Base-by-base conservation (phyloP, 92 coral and sea anemone genomes). In the Epizoanthus ramosus region DNA sequence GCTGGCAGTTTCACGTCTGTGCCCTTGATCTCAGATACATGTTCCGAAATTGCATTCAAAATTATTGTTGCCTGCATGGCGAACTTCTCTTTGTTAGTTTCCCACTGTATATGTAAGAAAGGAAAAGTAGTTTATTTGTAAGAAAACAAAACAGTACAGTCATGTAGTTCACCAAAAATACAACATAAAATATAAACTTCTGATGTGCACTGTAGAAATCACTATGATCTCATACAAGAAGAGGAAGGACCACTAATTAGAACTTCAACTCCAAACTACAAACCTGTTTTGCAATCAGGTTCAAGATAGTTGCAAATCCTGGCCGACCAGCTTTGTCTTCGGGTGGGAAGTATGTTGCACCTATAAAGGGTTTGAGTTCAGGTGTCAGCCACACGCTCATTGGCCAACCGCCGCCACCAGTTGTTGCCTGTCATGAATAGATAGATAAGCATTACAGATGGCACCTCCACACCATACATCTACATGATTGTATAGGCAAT, bases 391-490 rank as follows among this genome's bases (percentile, higher is more conserved):
- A 96, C 71, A 96, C 95, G 80, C 94, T 96, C 99, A 96, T 94
- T 4, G 99, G 99, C 99, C 99, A 96, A 31, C 99, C 99, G n/a
- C 99, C 99, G 9, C 93, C 97, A 37, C 99, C 99, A 24, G 93
- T 93, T 85, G 95, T 96, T 21, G 99, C 99, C 99, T 96, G 54
- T 50, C 54, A 50, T 50, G 14, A 50, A 13, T 12, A 37, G 6
- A 5, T 5, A 37, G 43, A 50, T 50, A 2, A 50, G 54, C 54
- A 45, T 45, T 8, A 45, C 13, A 45, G 3, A 37, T 5, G 4
- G 43, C 43, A 37, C 43, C 43, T 37, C 43, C 43, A 37, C 43
- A 37, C 43, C 43, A 37, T 37, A 37, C 5, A 37, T 37, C 43
- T 37, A 37, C 43, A 37, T 37, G 43, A 35, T 35, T 4, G 2